Evolutionary conservation across 2,797 vertebrate species (phyloP).

Genomic region (Otus scops): DNA sequence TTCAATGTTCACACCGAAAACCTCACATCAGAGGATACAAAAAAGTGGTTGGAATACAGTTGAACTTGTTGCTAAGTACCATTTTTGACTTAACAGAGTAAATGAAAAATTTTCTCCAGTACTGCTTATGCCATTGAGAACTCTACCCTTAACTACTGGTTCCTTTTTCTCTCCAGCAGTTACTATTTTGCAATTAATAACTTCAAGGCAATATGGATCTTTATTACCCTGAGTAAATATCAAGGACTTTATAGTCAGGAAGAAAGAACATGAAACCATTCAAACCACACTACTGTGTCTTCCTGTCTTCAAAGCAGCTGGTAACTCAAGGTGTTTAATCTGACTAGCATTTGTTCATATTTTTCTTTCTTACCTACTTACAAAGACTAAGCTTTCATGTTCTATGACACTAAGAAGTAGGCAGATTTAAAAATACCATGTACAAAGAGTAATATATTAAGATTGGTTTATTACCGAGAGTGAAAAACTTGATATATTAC

Average conservation of each 20-base stretch:
- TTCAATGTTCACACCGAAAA: not conserved
- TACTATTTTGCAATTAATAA: not conserved
- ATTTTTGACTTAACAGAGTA: not conserved
- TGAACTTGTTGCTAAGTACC: not conserved
- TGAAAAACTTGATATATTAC: not conserved
- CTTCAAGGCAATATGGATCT: not conserved
- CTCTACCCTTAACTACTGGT: not conserved
- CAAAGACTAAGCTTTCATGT: not conserved
- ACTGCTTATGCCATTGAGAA: not conserved
- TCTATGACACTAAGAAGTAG: not conserved
- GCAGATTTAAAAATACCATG: not conserved
- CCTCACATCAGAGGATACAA: not conserved
- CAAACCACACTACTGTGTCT: not conserved
- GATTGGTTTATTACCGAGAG: not conserved
- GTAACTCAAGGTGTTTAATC: not conserved
- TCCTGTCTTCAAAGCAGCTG: not conserved
- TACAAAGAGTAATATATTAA: not conserved
- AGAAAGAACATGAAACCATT: not conserved
- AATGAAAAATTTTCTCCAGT: not conserved
- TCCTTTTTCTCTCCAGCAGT: not conserved
- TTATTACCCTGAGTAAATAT: not conserved
- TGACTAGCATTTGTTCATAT: not conserved
- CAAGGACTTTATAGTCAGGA: not conserved
- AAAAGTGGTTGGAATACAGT: not conserved
- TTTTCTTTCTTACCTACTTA: not conserved